These are phyloP conservation scores for Myiotriccus ornatus DNA, from an alignment of 2,797 vertebrate species.

Conservation along the genomic window DNA sequence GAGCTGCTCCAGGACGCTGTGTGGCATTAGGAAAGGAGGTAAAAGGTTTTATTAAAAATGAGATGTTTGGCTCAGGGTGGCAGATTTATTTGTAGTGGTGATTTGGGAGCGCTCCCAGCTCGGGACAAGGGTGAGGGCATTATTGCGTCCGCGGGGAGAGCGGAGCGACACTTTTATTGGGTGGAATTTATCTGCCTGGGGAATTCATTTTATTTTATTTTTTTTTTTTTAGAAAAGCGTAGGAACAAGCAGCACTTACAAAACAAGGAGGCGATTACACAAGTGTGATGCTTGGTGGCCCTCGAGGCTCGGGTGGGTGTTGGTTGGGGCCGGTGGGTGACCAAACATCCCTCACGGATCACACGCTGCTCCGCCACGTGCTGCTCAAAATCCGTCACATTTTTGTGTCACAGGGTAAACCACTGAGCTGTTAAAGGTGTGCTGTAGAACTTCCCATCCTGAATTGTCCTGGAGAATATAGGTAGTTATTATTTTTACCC, in stretches of 20 bases:
- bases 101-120: conserved; percentile 24
- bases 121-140: conserved; percentile 6
- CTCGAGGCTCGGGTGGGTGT: neutral
- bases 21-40: conserved; percentile 25
- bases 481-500: neutral
- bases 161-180: conserved; percentile 11
- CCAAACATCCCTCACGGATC: neutral
- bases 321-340: neutral
- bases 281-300: neutral
- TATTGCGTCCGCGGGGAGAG: neutral
- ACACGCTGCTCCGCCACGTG: neutral
- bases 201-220: neutral
- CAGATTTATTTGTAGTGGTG: neutral
- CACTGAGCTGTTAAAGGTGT: neutral
- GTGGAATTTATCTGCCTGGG: conserved; percentile 16
- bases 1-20: neutral
- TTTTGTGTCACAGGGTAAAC: neutral
- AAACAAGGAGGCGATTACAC: neutral
- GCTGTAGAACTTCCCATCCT: neutral
- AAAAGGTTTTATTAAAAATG: conserved; percentile 26
- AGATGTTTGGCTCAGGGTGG: neutral
- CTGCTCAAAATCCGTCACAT: neutral
- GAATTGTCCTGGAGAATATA: neutral
- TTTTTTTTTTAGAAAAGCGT: neutral
- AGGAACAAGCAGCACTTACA: neutral